Conservation (phyloP, 1,140 invertebrate species). For the Parapsyche elsis region DNA sequence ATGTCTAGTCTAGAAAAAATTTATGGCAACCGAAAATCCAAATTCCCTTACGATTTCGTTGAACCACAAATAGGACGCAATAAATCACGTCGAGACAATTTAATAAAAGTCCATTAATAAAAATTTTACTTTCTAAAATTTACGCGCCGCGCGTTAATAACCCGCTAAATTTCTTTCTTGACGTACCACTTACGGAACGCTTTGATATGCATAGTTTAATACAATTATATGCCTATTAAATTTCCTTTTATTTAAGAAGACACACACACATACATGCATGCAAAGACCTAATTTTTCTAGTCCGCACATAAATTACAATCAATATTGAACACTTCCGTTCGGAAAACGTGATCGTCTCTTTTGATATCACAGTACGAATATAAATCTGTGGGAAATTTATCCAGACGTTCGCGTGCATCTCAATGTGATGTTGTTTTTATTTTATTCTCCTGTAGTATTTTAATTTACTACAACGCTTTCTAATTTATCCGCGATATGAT, state of each 20-base stretch:
- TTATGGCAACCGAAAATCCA: neutral
- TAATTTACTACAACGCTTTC: neutral
- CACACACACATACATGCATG: neutral
- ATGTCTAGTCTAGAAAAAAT: neutral
- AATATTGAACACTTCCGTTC: slow-evolving; percentile 21
- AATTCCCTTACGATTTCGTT: neutral
- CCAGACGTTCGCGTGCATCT: neutral
- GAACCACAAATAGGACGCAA: neutral
- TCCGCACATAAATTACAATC: slow-evolving; percentile 19
- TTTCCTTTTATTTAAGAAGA: slow-evolving; percentile 2
- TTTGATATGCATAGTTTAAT: neutral
- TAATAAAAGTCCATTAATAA: neutral
- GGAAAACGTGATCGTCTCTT: neutral
- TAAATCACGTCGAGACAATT: slow-evolving; percentile 19
- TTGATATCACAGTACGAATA: neutral
- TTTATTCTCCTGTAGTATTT: neutral
- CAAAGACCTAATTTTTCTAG: neutral
- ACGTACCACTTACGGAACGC: slow-evolving; percentile 8
- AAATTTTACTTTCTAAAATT: slow-evolving; percentile 31
- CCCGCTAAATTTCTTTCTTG: slow-evolving; percentile 11
- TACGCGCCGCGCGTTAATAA: neutral
- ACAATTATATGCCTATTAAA: slow-evolving; percentile 22
- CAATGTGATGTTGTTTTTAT: no score
- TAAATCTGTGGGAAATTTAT: slow-evolving; percentile 14
- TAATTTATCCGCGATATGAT: neutral